phyloP scores from a whole-genome alignment of 2,113 vertebrate species.

The Catharus fuscescens region DNA sequence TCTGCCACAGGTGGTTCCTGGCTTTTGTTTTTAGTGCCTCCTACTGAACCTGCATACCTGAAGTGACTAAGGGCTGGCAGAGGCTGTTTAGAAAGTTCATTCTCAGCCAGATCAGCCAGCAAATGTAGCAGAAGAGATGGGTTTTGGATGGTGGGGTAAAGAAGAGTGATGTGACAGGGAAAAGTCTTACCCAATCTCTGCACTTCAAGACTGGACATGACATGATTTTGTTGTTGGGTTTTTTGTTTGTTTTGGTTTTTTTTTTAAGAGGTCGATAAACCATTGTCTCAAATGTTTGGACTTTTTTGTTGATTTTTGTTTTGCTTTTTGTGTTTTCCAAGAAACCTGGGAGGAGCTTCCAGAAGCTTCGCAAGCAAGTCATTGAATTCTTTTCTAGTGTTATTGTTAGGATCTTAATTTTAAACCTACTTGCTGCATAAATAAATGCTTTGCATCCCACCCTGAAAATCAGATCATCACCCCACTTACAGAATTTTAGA shows the following conservation, averaged over 20 bases:
- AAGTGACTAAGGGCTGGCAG: not conserved
- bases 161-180: not conserved
- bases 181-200: not conserved
- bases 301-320: not conserved
- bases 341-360: not conserved
- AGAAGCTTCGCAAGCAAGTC: not conserved
- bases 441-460: not conserved
- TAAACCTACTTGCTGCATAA: not conserved
- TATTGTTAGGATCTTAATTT: not conserved
- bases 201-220: not conserved
- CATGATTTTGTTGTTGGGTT: rapidly evolving
- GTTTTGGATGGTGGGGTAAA: not conserved
- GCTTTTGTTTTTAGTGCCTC: not conserved
- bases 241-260: not conserved
- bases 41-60: not conserved
- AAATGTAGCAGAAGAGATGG: not conserved
- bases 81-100: not conserved
- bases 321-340: not conserved
- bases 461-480: not conserved
- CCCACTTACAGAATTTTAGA: not conserved
- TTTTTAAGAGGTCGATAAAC: rapidly evolving
- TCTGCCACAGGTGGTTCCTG: not conserved
- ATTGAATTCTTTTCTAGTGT: not conserved
- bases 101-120: not conserved
- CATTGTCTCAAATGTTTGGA: not conserved